These are phyloP conservation scores for Halisarca cf. caerulea DNA, from an alignment of 37 sponge, comb jelly and placozoan genomes.

Conservation along the genomic window DNA sequence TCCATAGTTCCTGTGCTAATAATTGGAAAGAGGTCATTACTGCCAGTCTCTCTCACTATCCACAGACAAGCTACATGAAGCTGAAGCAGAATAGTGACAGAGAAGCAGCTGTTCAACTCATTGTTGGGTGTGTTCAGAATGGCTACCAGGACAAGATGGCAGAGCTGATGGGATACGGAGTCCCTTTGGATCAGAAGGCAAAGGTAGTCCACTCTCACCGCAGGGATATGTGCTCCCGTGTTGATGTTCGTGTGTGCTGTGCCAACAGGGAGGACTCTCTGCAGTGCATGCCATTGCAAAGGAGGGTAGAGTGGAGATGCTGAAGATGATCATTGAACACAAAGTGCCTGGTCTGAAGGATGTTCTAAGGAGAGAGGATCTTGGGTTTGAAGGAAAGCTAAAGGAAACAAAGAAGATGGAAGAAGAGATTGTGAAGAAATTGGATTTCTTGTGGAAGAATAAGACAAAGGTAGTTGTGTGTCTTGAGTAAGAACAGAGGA, in stretches of 20 bases:
- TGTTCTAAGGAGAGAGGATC: not conserved
- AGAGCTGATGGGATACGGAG: not conserved
- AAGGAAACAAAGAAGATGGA: not conserved
- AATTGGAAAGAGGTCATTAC: too few relatives aligned
- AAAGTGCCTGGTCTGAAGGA: not conserved
- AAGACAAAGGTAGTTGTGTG: slow-evolving; percentile 11
- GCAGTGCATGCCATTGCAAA: slow-evolving; percentile 13
- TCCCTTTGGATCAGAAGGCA: slow-evolving; percentile 1
- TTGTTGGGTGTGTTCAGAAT: not conserved
- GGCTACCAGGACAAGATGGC: not conserved
- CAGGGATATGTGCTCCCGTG: too few relatives aligned
- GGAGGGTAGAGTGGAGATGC: not conserved
- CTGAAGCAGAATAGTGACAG: too few relatives aligned
- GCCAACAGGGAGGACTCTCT: slow-evolving; percentile 22
- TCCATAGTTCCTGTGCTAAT: too few relatives aligned
- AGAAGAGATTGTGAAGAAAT: not conserved
- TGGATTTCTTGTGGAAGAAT: not conserved
- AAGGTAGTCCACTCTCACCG: too few relatives aligned
- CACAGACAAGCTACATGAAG: too few relatives aligned
- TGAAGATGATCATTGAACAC: not conserved
- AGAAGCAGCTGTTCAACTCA: not conserved
- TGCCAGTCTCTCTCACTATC: too few relatives aligned
- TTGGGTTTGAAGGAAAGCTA: not conserved
- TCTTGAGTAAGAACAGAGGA: too few relatives aligned
- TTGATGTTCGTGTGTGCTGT: too few relatives aligned